Evolutionary conservation across 2,888 invertebrate species (phyloP).

Genomic region (Hirtodrosophila duncani): DNA sequence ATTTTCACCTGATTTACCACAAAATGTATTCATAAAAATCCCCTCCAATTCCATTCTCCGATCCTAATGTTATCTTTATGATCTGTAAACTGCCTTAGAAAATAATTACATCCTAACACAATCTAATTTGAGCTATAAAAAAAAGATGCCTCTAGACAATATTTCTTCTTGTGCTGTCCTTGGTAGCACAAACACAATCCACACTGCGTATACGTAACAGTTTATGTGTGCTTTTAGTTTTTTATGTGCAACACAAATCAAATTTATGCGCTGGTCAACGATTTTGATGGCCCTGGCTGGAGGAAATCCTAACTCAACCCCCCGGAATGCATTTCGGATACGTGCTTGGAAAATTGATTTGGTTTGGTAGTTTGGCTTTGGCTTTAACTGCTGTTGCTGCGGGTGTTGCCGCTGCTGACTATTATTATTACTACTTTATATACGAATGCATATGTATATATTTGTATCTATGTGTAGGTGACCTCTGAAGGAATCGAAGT

Average conservation of each 20-base stretch:
- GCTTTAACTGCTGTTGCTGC: constrained; percentile 15
- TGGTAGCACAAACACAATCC: constrained; percentile 20
- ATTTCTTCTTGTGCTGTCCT: constrained; percentile 14
- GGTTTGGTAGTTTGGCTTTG: constrained; percentile 8
- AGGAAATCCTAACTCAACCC: neutral
- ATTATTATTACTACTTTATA: constrained; percentile 39
- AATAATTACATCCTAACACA: too few relatives aligned
- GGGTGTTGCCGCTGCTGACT: constrained; percentile 43
- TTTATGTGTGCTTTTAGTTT: constrained; percentile 17
- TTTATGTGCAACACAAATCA: constrained; percentile 65
- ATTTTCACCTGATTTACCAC: too few relatives aligned
- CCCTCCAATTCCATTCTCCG: too few relatives aligned
- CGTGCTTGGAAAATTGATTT: constrained; percentile 67
- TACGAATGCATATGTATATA: constrained; percentile 13
- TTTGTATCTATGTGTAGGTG: constrained; percentile 26
- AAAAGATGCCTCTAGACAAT: too few relatives aligned
- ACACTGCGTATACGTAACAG: constrained; percentile 46
- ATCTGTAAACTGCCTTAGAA: constrained; percentile 28
- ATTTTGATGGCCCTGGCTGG: constrained; percentile 36
- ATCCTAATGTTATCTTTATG: too few relatives aligned
- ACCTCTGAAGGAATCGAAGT: constrained; percentile 24
- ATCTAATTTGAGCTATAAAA: too few relatives aligned
- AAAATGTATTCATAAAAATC: too few relatives aligned
- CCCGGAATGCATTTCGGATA: constrained; percentile 17
- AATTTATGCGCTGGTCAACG: constrained; percentile 63